A percentile compares a stretch with the other conserved stretches of the same genome.
phyloP scores from a whole-genome alignment of 2,113 vertebrate species.

The Elanoides forficatus region DNA sequence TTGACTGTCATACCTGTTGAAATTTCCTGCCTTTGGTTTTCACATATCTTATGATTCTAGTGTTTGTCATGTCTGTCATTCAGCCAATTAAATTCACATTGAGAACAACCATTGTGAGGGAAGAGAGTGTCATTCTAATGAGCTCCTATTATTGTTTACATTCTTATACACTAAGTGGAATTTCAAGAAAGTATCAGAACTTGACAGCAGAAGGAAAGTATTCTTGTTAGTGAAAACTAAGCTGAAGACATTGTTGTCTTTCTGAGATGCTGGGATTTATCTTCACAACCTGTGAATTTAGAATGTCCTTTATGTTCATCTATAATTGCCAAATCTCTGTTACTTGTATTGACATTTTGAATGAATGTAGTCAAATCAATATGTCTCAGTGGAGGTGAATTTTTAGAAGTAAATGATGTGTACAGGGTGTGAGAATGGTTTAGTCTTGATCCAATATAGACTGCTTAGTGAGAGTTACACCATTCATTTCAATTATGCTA shows the following conservation, averaged over 20 bases:
- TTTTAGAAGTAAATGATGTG: not conserved
- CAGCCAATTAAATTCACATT: constrained; percentile 43
- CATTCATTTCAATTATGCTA: not conserved
- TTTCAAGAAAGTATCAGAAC: not conserved
- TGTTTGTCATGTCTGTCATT: not conserved
- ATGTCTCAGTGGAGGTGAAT: not conserved
- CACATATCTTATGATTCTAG: not conserved
- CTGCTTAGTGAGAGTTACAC: not conserved
- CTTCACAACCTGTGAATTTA: not conserved
- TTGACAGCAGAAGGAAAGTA: not conserved
- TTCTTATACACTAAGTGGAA: not conserved
- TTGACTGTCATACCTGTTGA: not conserved
- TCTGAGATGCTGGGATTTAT: not conserved
- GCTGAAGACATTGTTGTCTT: not conserved
- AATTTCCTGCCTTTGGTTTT: not conserved
- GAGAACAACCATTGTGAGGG: not conserved
- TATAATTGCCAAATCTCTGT: not conserved
- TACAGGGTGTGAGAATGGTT: not conserved
- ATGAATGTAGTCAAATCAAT: not conserved
- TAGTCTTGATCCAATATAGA: not conserved
- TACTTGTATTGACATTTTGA: not conserved
- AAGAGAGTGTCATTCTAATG: constrained; percentile 34
- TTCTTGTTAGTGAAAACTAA: constrained; percentile 12
- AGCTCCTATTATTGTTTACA: constrained; percentile 50
- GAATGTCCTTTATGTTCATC: not conserved